Percentiles rank a stretch among this genome's conserved stretches.
These are phyloP conservation scores for Platyscapa corneri DNA, from an alignment of 1,140 invertebrate species.

Conservation along the genomic window DNA sequence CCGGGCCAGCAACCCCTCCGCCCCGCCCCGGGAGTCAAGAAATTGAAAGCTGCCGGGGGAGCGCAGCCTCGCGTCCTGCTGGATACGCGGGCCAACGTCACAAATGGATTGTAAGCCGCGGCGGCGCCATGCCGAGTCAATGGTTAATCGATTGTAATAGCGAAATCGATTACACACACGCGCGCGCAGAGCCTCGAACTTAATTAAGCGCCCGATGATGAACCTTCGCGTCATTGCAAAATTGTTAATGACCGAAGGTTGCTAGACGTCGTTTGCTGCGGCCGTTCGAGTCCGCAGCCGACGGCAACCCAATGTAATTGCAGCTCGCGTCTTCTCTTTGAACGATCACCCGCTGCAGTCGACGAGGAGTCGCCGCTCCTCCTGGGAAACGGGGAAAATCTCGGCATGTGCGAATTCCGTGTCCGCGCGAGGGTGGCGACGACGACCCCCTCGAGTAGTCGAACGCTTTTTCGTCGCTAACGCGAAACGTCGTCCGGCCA, in stretches of 20 bases:
- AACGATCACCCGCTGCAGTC: not conserved
- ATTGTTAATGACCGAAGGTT: slow-evolving; percentile 28
- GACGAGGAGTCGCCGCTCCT: not conserved
- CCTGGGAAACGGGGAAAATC: not conserved
- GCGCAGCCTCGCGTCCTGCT: too few relatives aligned
- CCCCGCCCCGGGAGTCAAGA: too few relatives aligned
- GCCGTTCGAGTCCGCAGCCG: not conserved
- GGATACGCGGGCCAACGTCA: too few relatives aligned
- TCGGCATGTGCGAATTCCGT: too few relatives aligned
- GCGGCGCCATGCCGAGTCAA: not conserved
- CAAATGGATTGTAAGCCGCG: too few relatives aligned
- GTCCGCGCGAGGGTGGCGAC: too few relatives aligned
- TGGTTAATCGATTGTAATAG: not conserved
- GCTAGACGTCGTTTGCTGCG: not conserved
- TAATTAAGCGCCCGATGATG: slow-evolving; percentile 7
- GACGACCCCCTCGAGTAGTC: too few relatives aligned
- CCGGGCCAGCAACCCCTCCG: too few relatives aligned
- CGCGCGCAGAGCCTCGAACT: not conserved
- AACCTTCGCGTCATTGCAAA: not conserved
- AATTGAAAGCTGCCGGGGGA: too few relatives aligned
- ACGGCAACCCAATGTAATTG: not conserved
- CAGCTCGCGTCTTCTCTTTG: not conserved
- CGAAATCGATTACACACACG: slow-evolving; percentile 9
- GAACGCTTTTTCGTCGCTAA: too few relatives aligned
- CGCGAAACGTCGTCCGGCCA: too few relatives aligned